phyloP scores from a whole-genome alignment of 1,140 invertebrate genomes.

The Eriocheir sinensis region DNA sequence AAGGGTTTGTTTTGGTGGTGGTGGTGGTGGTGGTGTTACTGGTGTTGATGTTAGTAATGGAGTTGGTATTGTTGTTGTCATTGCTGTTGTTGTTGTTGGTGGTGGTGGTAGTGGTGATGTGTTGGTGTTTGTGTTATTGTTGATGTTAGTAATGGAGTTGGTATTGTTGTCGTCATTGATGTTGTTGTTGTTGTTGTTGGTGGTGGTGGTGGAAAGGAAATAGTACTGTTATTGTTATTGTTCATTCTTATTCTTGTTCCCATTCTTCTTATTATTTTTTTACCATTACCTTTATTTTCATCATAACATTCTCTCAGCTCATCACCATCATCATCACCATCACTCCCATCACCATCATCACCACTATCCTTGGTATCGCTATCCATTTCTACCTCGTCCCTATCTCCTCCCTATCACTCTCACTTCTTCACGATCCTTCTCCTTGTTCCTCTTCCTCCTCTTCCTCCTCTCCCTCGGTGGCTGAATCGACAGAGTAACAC shows the following conservation, averaged over 20 bases:
- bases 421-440: not conserved
- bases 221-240: not conserved
- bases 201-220: not conserved
- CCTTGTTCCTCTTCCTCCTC: not conserved
- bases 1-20: not conserved
- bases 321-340: too few species aligned
- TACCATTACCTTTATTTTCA: too few species aligned
- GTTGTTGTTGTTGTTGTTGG: too few species aligned
- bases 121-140: not conserved
- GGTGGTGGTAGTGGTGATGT: not conserved
- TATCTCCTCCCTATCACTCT: not conserved
- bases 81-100: not conserved
- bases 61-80: not conserved
- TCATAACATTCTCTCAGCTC: too few species aligned
- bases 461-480: not conserved
- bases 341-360: not conserved
- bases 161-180: too few species aligned
- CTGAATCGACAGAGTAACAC: too few species aligned
- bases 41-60: too few species aligned
- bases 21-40: not conserved
- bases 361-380: not conserved
- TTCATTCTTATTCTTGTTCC: too few species aligned
- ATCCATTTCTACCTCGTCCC: not conserved
- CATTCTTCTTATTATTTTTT: too few species aligned
- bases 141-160: too few species aligned